Base-by-base conservation (phyloP, 2,797 vertebrate genomes). In the Acestrorhynchus altus region DNA sequence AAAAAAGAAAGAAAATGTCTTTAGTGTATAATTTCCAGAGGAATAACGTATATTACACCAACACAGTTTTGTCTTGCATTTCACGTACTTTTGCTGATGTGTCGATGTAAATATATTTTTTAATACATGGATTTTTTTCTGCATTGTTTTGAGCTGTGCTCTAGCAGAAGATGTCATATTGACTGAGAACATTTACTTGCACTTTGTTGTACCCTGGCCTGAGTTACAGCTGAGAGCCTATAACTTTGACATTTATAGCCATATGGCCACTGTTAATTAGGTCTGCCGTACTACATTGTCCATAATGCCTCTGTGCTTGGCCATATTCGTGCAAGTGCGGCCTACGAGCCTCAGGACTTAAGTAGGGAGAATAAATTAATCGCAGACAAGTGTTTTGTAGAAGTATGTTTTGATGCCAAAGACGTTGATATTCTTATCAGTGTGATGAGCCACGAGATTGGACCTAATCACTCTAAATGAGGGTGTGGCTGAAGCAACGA, bases 281-380 rank as follows among this genome's bases (percentile, higher is more conserved):
- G 16, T 72, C 69, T 26, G 51, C 35, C n/a, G 13, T 66, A 72
- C 76, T 56, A 72, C 76, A 51, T 72, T 78, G 66, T 78, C 69
- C 76, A 67, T 78, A 78, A 78, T 28, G 61, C 28, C 46, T n/a
- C 22, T 71, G 51, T 61, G 24, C 12, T 9, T 67, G 51, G 10
- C 47, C 35, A 40, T 26, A 35, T 77, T 80, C 57, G 22, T 54
- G 22, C 24, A 42, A 44, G 35, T 31, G 57, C 22, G 46, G 56
- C n/a, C 35, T 10, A 22, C 59, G 31, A 13, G 39, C 24, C 49
- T 1, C 4, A 35, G 26, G 12, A 24, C 22, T 59, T 51, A 35
- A 46, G 13, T 31, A 71, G 44, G 57, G 10, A 76, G 8, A n/a
- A 44, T 66, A 0, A 59, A 80, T 60, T 52, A 59, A 64, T 66